Evolutionary conservation across 2,113 vertebrate genomes (phyloP), one percentile per base, ranked within the genome.

Genomic region (Thryonomys swinderianus): DNA sequence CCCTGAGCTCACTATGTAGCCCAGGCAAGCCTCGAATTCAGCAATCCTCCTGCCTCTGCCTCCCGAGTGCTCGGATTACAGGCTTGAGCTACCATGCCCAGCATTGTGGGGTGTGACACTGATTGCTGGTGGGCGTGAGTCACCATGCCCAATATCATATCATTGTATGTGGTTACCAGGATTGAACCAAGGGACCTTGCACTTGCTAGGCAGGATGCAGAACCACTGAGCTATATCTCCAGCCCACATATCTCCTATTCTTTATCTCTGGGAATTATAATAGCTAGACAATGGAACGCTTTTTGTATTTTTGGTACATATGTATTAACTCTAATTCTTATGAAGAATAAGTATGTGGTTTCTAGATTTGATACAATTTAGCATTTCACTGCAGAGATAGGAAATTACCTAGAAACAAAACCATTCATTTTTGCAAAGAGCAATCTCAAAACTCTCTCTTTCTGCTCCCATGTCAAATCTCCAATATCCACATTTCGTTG

Each of bases 401-500:
- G 61, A 8, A 74, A 53, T 97, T 98, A 99, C 99, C 98, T 98
- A 85, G 93, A 86, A 95, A 92, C 98, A 71, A 97, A 95, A 90
- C 98, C 97, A 91, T 99, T 99, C 98, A 99, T 99, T 98, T 99
- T 99, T 86, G 99, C 98, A 98, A 99, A 99, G 91, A 99, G 98
- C 86, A 99, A 97, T 80, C 97, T 85, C 82, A 99, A 98, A 51
- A 99, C 99, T 96, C 95, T 97, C 88, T 99, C 99, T 97, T 99
- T 99, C 98, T 99, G 98, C 91, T 99, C 99, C 99, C 99, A 99
- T 45, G 98, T 99, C 84, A 99, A 96, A 73, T 99, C 99, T 82
- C 98, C 97, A 94, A 99, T 98, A 97, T 98, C 98, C 59, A 99
- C 98, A 90, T 98, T 98, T 95, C 97, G 96, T 69, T 98, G 97